These are phyloP conservation scores for Phyllostomus discolor DNA, from an alignment of 2,113 vertebrate species.

Conservation along the genomic window DNA sequence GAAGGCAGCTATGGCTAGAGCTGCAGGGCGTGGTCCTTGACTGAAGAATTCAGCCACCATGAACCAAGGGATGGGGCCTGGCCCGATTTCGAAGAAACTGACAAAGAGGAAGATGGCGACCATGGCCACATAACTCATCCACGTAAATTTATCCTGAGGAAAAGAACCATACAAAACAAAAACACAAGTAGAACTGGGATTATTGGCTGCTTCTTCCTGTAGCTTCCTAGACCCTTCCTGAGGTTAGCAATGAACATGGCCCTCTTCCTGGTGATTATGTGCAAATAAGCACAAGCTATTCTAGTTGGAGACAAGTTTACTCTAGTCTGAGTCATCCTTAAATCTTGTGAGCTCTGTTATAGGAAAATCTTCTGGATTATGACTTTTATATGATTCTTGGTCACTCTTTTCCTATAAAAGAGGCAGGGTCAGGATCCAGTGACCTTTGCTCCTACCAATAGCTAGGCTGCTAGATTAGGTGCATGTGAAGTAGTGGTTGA, in stretches of 20 bases:
- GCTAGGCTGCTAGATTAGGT: not conserved
- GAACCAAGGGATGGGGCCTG: slow-evolving; percentile 97
- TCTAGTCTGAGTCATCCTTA: not conserved
- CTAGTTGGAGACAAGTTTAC: not conserved
- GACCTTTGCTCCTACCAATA: not conserved
- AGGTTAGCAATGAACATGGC: not conserved
- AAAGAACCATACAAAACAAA: not conserved
- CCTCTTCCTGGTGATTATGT: not conserved
- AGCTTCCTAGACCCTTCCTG: not conserved
- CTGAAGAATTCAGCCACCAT: slow-evolving; percentile 98
- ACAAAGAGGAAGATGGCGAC: slow-evolving; percentile 93
- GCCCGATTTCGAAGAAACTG: slow-evolving; percentile 96
- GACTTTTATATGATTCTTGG: not conserved
- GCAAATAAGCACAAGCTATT: not conserved
- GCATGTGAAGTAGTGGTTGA: not conserved
- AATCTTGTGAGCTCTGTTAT: not conserved
- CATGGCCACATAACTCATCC: slow-evolving; percentile 98
- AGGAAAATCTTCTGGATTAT: not conserved
- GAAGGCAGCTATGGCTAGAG: slow-evolving; percentile 91
- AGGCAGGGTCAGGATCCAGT: not conserved
- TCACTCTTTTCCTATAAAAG: not conserved
- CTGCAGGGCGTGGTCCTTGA: slow-evolving; percentile 94
- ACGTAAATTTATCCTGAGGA: slow-evolving; percentile 79
- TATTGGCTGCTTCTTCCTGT: not conserved
- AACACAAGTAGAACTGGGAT: not conserved